Evolutionary conservation across 2,113 vertebrate species (phyloP), one percentile per base, ranked within the genome.

Genomic region (Plotosus lineatus): DNA sequence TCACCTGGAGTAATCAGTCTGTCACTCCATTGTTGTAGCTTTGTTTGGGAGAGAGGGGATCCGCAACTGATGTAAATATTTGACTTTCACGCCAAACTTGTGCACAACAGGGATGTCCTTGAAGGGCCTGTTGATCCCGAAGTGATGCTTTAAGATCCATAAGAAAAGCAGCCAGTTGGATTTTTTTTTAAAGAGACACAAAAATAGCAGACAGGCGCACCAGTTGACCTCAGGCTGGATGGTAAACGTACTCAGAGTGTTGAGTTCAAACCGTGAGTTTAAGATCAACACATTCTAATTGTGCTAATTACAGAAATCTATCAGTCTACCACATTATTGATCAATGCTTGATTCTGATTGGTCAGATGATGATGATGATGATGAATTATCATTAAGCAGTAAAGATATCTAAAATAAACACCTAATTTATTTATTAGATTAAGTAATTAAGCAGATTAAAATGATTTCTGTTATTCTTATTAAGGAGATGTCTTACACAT

Each of bases 61-160:
- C 28, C 42, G 33, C 53, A 50, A n/a, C 28, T 80, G 75, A 78
- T 77, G 83, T 87, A 84, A 85, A 87, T 78, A 85, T 80, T 83
- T 87, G 56, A 77, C 72, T 77, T 73, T 82, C 65, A 51, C 9
- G 68, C 40, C 71, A 82, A 82, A 68, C 63, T 42, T 33, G 60
- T 50, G 51, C 53, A 51, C 71, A 33, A 58, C n/a, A 19, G 69
- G 69, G 69, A 72, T 50, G 69, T 50, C 44, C 69, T n/a, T 72
- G 69, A 72, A 31, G 69, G 2, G 44, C 6, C 23, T 80, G 65
- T 46, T 48, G 36, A 60, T 26, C 48, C 26, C 75, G 63, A 38
- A n/a, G 50, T 11, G 56, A 38, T 14, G 17, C 36, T 14, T 23
- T 83, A 55, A 51, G 12, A 71, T 1, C n/a, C n/a, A 63, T n/a